Conservation (phyloP, 2,797 vertebrate genomes). For the Philypnodon macrostomus region DNA sequence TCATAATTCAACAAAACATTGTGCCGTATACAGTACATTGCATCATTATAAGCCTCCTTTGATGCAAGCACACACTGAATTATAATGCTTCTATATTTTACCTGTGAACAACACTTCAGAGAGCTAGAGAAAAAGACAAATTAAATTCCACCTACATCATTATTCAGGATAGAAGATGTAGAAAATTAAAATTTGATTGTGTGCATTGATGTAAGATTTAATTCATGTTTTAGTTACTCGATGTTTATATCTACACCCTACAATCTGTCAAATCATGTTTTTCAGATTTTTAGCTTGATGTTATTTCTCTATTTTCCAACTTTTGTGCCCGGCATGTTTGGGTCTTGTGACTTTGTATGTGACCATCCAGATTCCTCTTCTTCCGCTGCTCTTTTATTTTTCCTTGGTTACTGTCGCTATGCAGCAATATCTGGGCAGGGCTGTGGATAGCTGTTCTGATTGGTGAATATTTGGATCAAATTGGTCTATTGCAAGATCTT, state of each 20-base stretch:
- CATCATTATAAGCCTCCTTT: conserved; percentile 10
- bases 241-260: too few species aligned
- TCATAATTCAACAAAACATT: too few species aligned
- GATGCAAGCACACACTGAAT: conserved; percentile 27
- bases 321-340: not conserved
- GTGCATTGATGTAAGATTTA: too few species aligned
- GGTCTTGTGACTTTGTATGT: not conserved
- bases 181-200: too few species aligned
- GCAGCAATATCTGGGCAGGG: conserved; percentile 34
- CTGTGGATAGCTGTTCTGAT: conserved; percentile 36
- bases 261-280: too few species aligned
- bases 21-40: not conserved
- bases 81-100: conserved; percentile 15
- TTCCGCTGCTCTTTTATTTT: conserved; percentile 17
- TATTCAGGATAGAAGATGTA: too few species aligned
- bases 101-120: conserved; percentile 6
- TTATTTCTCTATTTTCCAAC: too few species aligned
- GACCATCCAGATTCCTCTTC: conserved; percentile 11
- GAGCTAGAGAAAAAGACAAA: not conserved
- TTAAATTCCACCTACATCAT: not conserved
- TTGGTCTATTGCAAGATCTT: conserved; percentile 28
- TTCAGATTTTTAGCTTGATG: too few species aligned
- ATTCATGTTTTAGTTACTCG: too few species aligned
- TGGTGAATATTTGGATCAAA: conserved; percentile 36
- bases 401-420: conserved; percentile 50